These are phyloP conservation scores for Sibirionetta formosa DNA, from an alignment of 2,797 vertebrate genomes.

Conservation along the genomic window DNA sequence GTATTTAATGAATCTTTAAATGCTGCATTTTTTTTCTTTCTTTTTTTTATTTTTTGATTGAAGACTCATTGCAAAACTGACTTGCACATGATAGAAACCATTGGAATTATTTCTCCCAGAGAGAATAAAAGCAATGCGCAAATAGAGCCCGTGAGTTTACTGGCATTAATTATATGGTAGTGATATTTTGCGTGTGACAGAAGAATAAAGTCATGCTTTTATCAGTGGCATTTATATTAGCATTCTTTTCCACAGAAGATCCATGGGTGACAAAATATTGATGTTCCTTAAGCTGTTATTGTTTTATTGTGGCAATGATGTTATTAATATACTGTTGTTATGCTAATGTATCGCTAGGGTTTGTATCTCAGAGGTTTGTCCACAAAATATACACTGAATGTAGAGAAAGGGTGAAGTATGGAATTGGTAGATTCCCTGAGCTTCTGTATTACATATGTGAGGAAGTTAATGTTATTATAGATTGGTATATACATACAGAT, in stretches of 20 bases:
- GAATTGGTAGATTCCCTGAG: background rate
- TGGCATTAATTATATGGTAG: conserved; percentile 40
- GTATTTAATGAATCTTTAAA: background rate
- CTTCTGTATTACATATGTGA: background rate
- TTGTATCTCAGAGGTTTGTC: background rate
- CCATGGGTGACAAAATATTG: conserved; percentile 42
- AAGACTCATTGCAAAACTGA: background rate
- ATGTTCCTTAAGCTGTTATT: conserved; percentile 22
- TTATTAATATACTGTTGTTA: background rate
- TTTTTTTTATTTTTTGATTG: background rate
- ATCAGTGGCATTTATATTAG: background rate
- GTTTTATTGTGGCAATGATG: conserved; percentile 7
- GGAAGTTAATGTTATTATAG: background rate
- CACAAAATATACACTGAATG: background rate
- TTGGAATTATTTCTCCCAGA: background rate
- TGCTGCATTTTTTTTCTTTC: background rate
- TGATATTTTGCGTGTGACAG: conserved; percentile 14
- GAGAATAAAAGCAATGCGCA: background rate
- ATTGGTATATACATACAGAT: too few species aligned
- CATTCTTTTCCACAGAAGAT: background rate
- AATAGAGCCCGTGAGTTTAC: background rate
- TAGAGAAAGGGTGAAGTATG: background rate
- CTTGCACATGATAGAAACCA: background rate
- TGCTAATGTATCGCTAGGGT: background rate
- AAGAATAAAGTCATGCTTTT: conserved; percentile 34